phyloP scores from a whole-genome alignment of 2,113 vertebrate species.

The Asarcornis scutulata region DNA sequence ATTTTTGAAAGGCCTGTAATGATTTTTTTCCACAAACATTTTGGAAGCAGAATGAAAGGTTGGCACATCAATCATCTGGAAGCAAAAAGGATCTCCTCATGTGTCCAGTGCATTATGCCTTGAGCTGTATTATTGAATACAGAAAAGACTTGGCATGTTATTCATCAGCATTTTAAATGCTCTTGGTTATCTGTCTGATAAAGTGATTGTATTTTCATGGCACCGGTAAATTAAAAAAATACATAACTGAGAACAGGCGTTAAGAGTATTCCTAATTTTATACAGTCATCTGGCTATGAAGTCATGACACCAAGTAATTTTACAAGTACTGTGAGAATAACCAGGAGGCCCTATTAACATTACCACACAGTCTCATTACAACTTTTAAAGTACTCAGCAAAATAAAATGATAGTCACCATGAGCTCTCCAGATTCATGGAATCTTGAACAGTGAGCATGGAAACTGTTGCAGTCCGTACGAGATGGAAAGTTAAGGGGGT shows the following conservation, averaged over 20 bases:
- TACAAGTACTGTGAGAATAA: slow-evolving; percentile 35
- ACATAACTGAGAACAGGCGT: neutral
- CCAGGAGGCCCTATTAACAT: slow-evolving; percentile 43
- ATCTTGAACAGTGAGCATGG: fast-evolving
- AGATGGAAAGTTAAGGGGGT: neutral
- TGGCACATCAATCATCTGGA: neutral
- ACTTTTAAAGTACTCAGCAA: slow-evolving; percentile 45
- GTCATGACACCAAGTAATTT: slow-evolving; percentile 28
- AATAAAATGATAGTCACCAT: neutral
- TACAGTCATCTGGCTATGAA: slow-evolving; percentile 27
- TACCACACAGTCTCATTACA: slow-evolving; percentile 41
- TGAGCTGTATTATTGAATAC: neutral
- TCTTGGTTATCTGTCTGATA: neutral
- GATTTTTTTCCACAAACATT: neutral
- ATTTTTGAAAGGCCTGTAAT: neutral
- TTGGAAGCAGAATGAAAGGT: neutral
- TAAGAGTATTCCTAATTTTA: slow-evolving; percentile 38
- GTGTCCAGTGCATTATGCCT: neutral
- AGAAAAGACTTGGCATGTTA: neutral
- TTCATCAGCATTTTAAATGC: neutral
- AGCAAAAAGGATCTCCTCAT: neutral
- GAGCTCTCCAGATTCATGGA: neutral
- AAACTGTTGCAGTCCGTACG: neutral
- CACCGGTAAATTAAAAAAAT: neutral
- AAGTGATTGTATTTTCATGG: neutral